Conservation (phyloP, 2,797 vertebrate species). For the Podarcis lilfordi region DNA sequence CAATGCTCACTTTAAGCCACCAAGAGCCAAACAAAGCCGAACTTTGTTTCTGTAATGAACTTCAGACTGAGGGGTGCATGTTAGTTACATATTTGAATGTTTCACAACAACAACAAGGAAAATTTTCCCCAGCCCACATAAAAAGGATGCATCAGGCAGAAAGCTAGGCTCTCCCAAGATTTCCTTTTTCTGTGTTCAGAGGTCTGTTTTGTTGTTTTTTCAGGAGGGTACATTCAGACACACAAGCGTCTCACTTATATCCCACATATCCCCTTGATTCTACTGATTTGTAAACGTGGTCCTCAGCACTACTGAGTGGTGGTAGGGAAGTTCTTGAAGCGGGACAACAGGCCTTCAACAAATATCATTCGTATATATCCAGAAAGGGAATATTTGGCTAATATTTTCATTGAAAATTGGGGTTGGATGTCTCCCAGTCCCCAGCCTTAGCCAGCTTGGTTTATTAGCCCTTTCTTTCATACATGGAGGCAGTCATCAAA, state of each 20-base stretch:
- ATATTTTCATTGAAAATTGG: not conserved
- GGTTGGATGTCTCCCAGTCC: not conserved
- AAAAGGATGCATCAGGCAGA: not conserved
- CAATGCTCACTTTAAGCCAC: no score
- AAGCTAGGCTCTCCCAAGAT: not conserved
- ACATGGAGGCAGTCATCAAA: not conserved
- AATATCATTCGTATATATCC: not conserved
- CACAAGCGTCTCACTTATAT: no score
- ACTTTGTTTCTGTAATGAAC: not conserved
- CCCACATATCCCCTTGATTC: no score
- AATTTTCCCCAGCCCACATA: not conserved
- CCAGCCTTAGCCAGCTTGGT: not conserved
- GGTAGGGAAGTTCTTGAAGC: not conserved
- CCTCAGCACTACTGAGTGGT: not conserved
- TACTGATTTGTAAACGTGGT: not conserved
- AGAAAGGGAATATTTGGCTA: not conserved
- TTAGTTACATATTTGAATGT: not conserved
- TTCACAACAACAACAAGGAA: not conserved
- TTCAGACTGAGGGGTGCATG: not conserved
- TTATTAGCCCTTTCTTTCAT: not conserved
- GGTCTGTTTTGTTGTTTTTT: not conserved
- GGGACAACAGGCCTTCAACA: not conserved
- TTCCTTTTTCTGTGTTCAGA: not conserved
- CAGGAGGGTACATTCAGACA: not conserved
- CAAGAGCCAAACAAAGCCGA: no score